Evolutionary conservation across 2,888 invertebrate genomes (phyloP), one percentile per base, ranked within the genome.

Genomic region (Aethes cnicana): DNA sequence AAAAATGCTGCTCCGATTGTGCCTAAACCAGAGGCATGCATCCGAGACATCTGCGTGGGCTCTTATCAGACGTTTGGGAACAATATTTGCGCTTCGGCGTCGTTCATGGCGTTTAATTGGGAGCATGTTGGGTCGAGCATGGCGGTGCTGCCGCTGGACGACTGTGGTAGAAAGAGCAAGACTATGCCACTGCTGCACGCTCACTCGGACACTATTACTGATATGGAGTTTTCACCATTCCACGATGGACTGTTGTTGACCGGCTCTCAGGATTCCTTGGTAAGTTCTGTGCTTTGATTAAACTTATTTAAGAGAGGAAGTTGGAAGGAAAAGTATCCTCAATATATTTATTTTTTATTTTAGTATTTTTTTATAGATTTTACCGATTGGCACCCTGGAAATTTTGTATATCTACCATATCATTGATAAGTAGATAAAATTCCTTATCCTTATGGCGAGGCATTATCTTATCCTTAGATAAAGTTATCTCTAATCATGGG

Each of bases 1-100:
- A 98, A 98, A 92, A 98, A 98, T 94, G 97, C 98, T 59, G 95
- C 97, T 63, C 97, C 98, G 32, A 97, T 97, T 73, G 95, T 97
- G 72, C 97, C 98, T 26, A 98, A 98, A 80, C 97, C 97, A 54
- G 98, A 98, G 91, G 95, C 95, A 62, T 94, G 95, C 90, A 92
- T 96, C 62, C 92, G 96, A 63, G 98, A 98, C 79, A 93, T 98
- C 64, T 95, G 94, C 69, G 96, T 98, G 53, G 97, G 97, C 18
- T 97, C 96, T 21, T 96, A 98, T 82, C 96, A 97, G 77, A 97
- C 97, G 11, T 97, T 96, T 88, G 97, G 98, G 53, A 98, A 98
- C 82, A 98, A 97, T 81, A 97, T 98, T 71, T 93, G 97, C 70
- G 95, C 97, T 16, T 97, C 97, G 4, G 96, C 96, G 9, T 94